Base-by-base conservation (phyloP, 2,888 invertebrate species). In the Plagodis dolabraria region DNA sequence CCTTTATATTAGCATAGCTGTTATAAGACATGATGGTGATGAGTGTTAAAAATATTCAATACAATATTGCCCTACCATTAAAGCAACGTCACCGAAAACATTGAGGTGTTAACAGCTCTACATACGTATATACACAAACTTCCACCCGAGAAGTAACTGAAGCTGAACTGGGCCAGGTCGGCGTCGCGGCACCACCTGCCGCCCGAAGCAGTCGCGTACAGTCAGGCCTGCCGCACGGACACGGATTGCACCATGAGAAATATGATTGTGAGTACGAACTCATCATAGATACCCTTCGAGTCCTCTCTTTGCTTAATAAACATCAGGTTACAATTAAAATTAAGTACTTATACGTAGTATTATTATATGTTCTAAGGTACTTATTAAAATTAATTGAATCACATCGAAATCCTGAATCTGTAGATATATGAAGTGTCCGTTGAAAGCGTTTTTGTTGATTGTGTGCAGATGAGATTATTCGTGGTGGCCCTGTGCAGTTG, bases 391-490 rank as follows among this genome's bases (percentile, higher is more conserved):
- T n/a, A 22, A 22, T 2, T 22, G 22, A 22, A 22, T 22, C 2
- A 22, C 22, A 22, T 22, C 22, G 22, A 22, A 22, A 22, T 22
- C 22, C 22, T 22, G 22, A 22, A 22, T 22, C 4, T 22, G 22
- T 22, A 22, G 2, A 22, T 22, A 22, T 22, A 22, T 4, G 4
- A 2, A 22, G 22, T 22, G 22, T 22, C 22, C 22, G 22, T 2
- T 22, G 22, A 22, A 22, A 22, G 22, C 22, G 22, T 22, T 22
- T 22, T 22, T 22, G 22, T 22, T 22, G 22, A 22, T 22, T 22
- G 22, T 22, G 22, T 68, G 12, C 77, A 85, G 86, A 77, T 70
- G 65, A 74, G 76, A 62, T 70, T 83, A 64, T 57, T 82, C 45
- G 36, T 86, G 62, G 22, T 85, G 38, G 68, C 69, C 46, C 51